Conservation (phyloP, 1,140 invertebrate genomes). For the Bombus terrestris region DNA sequence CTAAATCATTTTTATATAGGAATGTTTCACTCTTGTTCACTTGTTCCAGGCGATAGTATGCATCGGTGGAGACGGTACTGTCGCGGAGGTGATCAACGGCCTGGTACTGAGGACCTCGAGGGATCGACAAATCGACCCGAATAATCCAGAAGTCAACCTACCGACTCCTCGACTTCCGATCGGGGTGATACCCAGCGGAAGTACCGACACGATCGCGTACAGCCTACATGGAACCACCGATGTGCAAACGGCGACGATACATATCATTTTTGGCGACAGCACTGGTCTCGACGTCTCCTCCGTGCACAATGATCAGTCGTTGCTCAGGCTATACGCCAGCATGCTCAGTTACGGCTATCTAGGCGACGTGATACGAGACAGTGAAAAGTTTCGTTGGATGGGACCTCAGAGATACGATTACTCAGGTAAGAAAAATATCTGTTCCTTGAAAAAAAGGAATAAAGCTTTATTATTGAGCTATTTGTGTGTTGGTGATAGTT, state of each 20-base stretch:
- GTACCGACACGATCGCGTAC: constrained; percentile 92
- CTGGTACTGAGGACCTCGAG: constrained; percentile 84
- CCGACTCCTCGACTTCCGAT: constrained; percentile 86
- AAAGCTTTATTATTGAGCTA: not conserved
- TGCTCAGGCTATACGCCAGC: constrained; percentile 90
- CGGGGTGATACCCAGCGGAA: constrained; percentile 92
- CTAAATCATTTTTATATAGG: too few species aligned
- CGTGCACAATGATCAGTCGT: constrained; percentile 86
- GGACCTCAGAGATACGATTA: constrained; percentile 94
- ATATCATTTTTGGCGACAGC: constrained; percentile 91
- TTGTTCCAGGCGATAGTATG: constrained; percentile 88
- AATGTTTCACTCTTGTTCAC: too few species aligned
- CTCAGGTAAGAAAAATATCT: constrained; percentile 83
- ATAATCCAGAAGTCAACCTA: constrained; percentile 85
- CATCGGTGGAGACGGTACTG: constrained; percentile 95
- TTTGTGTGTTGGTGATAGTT: not conserved
- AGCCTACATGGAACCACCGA: constrained; percentile 92
- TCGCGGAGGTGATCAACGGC: constrained; percentile 93
- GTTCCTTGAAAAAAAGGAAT: not conserved
- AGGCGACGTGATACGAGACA: constrained; percentile 92
- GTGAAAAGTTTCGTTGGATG: constrained; percentile 94
- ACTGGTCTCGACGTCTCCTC: constrained; percentile 91
- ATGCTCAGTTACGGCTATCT: constrained; percentile 94
- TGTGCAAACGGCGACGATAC: constrained; percentile 90
- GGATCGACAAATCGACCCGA: constrained; percentile 84